Evolutionary conservation across 2,797 vertebrate species (phyloP).

Genomic region (Limosa lapponica): DNA sequence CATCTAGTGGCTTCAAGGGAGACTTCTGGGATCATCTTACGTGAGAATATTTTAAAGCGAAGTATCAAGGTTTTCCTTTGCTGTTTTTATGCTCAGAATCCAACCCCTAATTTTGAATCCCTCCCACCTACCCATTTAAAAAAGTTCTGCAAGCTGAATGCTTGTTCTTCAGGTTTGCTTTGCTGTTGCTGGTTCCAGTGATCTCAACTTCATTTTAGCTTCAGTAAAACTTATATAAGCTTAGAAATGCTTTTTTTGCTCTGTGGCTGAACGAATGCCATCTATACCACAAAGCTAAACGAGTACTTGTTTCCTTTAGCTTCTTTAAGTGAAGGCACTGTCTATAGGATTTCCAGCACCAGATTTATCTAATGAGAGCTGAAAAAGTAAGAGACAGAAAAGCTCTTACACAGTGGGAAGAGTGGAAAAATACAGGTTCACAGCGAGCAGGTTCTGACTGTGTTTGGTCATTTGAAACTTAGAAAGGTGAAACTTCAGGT

Average conservation of each 20-base stretch:
- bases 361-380: neutral
- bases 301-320: neutral
- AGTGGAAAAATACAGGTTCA: neutral
- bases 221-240: neutral
- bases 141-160: neutral
- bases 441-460: fast-evolving
- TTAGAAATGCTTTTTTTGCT: neutral
- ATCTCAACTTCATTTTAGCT: neutral
- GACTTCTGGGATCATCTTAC: neutral
- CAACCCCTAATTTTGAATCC: neutral
- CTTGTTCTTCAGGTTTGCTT: neutral
- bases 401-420: neutral
- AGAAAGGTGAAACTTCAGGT: neutral
- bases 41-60: neutral
- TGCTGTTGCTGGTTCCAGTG: neutral
- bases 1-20: slow-evolving; percentile 54
- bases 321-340: neutral
- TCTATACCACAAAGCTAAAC: neutral
- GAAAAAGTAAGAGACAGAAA: neutral
- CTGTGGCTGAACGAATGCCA: neutral
- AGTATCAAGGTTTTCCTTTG: neutral
- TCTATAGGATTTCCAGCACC: neutral
- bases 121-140: neutral
- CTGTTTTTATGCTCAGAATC: neutral
- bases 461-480: neutral